Conservation (phyloP, 2,797 vertebrate species). For the Philypnodon macrostomus region DNA sequence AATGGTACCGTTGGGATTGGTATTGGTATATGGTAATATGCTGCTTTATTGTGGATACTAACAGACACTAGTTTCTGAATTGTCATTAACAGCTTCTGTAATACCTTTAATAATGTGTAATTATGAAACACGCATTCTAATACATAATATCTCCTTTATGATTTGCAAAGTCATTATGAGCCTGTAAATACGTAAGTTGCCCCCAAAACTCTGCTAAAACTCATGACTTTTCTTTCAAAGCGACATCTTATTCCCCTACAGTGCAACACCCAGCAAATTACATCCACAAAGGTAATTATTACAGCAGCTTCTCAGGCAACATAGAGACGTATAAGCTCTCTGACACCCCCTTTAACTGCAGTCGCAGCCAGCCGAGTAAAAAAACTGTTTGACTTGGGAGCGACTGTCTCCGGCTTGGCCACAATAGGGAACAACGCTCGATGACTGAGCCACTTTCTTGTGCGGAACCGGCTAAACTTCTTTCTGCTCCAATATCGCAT, state of each 20-base stretch:
- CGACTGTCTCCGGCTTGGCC: slow-evolving; percentile 45
- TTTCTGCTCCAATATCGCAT: slow-evolving; percentile 69
- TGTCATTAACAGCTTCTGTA: too few relatives aligned
- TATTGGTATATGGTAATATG: too few relatives aligned
- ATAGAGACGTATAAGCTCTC: slow-evolving; percentile 51
- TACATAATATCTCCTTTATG: not conserved
- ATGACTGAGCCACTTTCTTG: slow-evolving; percentile 68
- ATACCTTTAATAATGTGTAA: too few relatives aligned
- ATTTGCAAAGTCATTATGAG: slow-evolving; percentile 13
- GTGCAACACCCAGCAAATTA: slow-evolving; percentile 30
- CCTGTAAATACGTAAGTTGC: slow-evolving; percentile 5
- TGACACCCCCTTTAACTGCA: slow-evolving; percentile 55
- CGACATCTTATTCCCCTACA: slow-evolving; percentile 19
- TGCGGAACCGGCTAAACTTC: slow-evolving; percentile 75
- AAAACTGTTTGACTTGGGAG: slow-evolving; percentile 50
- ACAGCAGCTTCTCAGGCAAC: slow-evolving; percentile 39
- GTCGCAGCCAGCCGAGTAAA: slow-evolving; percentile 44
- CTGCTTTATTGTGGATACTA: too few relatives aligned
- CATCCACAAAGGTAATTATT: slow-evolving; percentile 57
- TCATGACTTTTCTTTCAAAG: slow-evolving; percentile 11
- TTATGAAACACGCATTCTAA: too few relatives aligned
- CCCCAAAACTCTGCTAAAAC: slow-evolving; percentile 28
- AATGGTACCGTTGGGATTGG: too few relatives aligned
- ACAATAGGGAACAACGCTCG: slow-evolving; percentile 63
- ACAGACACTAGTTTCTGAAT: too few relatives aligned